Conservation (phyloP, 2,888 invertebrate genomes). For the Chloromyia formosa region DNA sequence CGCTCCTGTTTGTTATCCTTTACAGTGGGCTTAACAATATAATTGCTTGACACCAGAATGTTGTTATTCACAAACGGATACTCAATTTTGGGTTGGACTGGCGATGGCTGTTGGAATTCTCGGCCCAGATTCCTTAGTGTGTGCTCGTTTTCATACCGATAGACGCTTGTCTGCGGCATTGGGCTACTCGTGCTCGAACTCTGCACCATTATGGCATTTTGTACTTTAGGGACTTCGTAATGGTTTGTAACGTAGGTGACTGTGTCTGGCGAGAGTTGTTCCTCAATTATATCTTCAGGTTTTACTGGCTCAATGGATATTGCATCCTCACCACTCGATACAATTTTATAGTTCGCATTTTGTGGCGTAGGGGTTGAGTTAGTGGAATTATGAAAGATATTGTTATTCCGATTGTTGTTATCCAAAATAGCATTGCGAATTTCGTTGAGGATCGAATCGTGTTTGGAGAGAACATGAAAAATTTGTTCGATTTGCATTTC, state of each 20-base stretch:
- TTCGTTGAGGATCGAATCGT: conserved; percentile 8
- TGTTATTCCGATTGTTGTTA: background rate
- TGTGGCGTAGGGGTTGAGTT: background rate
- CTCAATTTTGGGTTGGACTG: no score
- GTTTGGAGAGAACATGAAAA: background rate
- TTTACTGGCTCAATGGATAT: conserved; percentile 25
- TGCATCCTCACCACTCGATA: background rate
- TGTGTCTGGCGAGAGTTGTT: background rate
- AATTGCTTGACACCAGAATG: no score
- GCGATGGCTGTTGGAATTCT: no score
- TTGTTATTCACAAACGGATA: no score
- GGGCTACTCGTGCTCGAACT: no score
- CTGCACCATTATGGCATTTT: background rate
- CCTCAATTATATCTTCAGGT: conserved; percentile 17
- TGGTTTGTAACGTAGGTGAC: background rate
- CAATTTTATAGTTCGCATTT: conserved; percentile 22
- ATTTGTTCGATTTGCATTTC: conserved; percentile 7
- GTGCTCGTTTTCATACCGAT: background rate
- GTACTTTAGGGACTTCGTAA: background rate
- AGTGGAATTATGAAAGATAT: background rate
- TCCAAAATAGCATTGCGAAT: background rate
- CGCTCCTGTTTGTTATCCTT: no score
- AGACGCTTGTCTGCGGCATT: background rate
- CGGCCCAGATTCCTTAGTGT: background rate
- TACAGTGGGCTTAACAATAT: no score